Percentiles rank a stretch among this genome's conserved stretches.
Evolutionary conservation across 2,888 invertebrate genomes (phyloP).

Genomic region (Mythimna impura): DNA sequence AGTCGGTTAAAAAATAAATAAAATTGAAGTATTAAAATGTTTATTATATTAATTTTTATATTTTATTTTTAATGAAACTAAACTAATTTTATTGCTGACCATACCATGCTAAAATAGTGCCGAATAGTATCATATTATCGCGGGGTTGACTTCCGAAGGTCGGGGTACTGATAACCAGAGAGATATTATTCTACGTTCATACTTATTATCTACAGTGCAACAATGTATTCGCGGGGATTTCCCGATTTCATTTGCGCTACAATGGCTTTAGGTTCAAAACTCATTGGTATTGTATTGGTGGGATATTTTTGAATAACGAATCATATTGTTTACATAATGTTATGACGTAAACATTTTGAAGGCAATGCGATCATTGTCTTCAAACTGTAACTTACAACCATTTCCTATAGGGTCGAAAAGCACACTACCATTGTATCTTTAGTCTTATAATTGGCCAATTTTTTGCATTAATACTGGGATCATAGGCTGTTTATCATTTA

Average conservation of each 20-base stretch:
- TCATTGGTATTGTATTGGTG: not conserved
- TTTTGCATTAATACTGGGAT: not conserved
- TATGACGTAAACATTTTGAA: not conserved
- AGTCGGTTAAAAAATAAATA: no score
- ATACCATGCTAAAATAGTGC: not conserved
- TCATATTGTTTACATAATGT: not conserved
- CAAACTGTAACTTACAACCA: no score
- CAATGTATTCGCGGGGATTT: not conserved
- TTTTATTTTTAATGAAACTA: no score
- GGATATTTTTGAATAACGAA: not conserved
- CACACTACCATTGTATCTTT: not conserved
- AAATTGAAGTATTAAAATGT: no score
- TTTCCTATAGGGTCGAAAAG: not conserved
- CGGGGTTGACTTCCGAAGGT: not conserved
- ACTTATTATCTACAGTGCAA: not conserved
- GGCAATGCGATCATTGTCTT: no score
- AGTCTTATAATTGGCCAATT: not conserved
- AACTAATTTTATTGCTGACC: not conserved
- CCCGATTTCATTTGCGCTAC: not conserved
- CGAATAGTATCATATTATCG: slow-evolving; percentile 7
- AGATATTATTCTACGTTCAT: not conserved
- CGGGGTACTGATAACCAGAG: not conserved
- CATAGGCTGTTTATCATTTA: no score
- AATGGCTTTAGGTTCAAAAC: not conserved
- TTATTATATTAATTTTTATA: no score